Percentiles rank a stretch among this genome's conserved stretches.
These are phyloP conservation scores for Stictonetta naevosa DNA, from an alignment of 2,113 vertebrate genomes.

Conservation along the genomic window DNA sequence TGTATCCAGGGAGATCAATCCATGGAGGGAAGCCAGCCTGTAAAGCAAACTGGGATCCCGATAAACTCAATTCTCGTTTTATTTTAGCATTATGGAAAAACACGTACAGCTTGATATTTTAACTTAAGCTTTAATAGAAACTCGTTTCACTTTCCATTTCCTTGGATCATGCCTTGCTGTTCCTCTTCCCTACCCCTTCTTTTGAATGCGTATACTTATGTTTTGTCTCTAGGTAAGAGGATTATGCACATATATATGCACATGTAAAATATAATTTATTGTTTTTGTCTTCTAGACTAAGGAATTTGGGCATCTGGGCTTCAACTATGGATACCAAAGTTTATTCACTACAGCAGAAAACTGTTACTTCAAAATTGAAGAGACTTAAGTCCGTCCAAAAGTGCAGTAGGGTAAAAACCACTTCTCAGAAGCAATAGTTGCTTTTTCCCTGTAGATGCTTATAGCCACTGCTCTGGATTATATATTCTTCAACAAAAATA, in stretches of 20 bases:
- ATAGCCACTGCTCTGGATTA: neutral
- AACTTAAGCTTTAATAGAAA: neutral
- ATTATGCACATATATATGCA: neutral
- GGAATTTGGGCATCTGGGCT: neutral
- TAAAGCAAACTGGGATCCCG: neutral
- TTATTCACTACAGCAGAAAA: neutral
- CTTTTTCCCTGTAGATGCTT: neutral
- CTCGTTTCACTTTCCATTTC: neutral
- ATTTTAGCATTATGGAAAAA: neutral
- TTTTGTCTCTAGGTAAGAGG: neutral
- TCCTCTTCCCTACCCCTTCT: neutral
- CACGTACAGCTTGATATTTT: neutral
- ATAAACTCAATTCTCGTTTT: neutral
- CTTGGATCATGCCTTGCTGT: neutral
- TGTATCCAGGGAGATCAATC: neutral
- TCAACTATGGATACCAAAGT: neutral
- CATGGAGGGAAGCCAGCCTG: neutral
- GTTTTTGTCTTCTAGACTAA: neutral
- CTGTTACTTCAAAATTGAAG: neutral
- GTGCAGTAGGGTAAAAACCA: neutral
- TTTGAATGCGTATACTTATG: neutral
- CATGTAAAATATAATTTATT: neutral
- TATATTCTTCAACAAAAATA: neutral
- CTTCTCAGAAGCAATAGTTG: neutral
- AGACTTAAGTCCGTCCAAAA: neutral